Base-by-base conservation (phyloP, 1,140 invertebrate species). In the Anthonomus grandis region DNA sequence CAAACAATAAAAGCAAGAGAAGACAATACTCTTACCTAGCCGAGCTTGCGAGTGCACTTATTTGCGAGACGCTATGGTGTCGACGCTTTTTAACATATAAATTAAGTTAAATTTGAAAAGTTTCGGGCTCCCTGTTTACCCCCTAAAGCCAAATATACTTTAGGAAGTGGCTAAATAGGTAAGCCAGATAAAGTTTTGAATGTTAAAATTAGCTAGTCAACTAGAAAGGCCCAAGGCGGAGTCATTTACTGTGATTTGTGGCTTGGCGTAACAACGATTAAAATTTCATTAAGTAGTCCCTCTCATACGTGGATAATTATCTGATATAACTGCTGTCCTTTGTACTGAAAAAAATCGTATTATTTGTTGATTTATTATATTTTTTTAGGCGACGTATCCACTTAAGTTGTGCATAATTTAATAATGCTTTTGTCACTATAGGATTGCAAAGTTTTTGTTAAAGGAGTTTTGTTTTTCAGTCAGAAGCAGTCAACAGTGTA, bases 21-120 rank as follows among this genome's bases (percentile, higher is more conserved):
- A 34, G 15, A 34, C 31, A 34, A 34, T 34, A 2, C 31, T 13
- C 10, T 34, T 34, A 13, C 13, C 13, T 2, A 34, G 10, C 31
- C 10, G 31, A 34, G 10, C 13, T 34, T 34, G 15, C 1, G 15
- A 34, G 10, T n/a, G n/a, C n/a, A n/a, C n/a, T n/a, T n/a, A n/a
- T 34, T 13, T 34, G 31, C 31, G 31, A 34, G 31, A 12, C 31
- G 31, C 10, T 13, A 12, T 12, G 38, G n/a, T 41, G 17, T 10
- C 21, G 21, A 23, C 19, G 17, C 47, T 50, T 52, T 52, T 52
- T 52, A 52, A 41, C 37, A 41, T 52, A 52, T 52, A 52, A 52
- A 52, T 52, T 52, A 52, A 52, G 37, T 52, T 52, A 52, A 52
- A 52, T 52, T 52, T 52, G 50, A 52, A 52, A 52, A 52, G 37